phyloP scores from a whole-genome alignment of 2,888 invertebrate species.

The Dusona sp. region DNA sequence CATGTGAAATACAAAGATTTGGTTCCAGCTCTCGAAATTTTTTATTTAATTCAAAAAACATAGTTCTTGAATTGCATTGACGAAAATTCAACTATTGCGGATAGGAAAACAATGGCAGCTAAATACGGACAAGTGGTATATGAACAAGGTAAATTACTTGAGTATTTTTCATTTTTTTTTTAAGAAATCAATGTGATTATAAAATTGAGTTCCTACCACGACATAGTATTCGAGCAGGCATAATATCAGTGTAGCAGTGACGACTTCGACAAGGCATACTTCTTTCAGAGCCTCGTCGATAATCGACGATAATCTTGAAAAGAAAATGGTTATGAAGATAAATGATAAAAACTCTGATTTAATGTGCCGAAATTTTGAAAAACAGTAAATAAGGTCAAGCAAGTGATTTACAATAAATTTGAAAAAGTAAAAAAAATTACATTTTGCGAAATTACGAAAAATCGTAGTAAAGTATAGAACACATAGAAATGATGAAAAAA shows the following conservation, averaged over 20 bases:
- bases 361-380: not conserved
- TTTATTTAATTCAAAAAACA: not conserved
- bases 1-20: not conserved
- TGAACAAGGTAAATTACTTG: not conserved
- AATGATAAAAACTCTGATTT: not conserved
- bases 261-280: conserved; percentile 68
- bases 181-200: too few species aligned
- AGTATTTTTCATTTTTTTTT: not conserved
- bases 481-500: not conserved
- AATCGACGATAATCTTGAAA: conserved; percentile 73
- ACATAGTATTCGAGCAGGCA: conserved; percentile 69
- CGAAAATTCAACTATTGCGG: not conserved
- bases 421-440: not conserved
- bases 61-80: not conserved
- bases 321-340: not conserved
- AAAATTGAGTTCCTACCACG: conserved; percentile 35
- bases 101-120: not conserved
- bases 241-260: conserved; percentile 65
- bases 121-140: not conserved
- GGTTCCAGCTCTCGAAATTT: not conserved
- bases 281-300: conserved; percentile 63
- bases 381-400: not conserved
- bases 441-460: too few species aligned
- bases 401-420: not conserved
- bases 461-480: too few species aligned